Evolutionary conservation across 92 coral and sea anemone genomes (phyloP).

Genomic region (Anthopleura xanthogrammica): DNA sequence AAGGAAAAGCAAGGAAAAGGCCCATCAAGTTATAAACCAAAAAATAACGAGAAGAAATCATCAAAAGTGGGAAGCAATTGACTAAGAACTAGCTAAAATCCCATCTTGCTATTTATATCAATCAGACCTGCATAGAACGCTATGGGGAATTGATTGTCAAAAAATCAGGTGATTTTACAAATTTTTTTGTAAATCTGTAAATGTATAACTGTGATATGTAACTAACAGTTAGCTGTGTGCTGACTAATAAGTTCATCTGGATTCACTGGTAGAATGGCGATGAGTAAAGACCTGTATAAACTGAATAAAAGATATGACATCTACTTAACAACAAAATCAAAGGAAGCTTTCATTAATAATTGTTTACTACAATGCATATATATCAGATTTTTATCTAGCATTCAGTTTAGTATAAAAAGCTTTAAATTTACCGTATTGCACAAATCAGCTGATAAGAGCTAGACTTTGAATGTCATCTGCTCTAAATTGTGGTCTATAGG

Average conservation of each 20-base stretch:
- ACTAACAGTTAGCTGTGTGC: neutral
- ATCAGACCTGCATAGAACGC: neutral
- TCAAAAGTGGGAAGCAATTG: neutral
- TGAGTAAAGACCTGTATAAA: neutral
- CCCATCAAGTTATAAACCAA: slow-evolving; percentile 24
- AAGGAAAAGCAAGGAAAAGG: slow-evolving; percentile 34
- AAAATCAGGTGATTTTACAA: neutral
- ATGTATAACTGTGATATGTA: neutral
- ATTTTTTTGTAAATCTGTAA: neutral
- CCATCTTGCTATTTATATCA: neutral
- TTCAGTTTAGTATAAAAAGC: too few species aligned
- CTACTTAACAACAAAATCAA: neutral
- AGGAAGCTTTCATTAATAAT: too few species aligned
- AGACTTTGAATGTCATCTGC: too few species aligned
- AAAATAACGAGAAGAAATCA: neutral
- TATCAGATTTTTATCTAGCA: too few species aligned
- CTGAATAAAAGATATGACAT: neutral
- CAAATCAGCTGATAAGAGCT: too few species aligned
- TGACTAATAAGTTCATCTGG: neutral
- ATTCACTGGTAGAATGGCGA: neutral
- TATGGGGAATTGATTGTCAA: neutral
- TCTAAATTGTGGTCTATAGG: too few species aligned
- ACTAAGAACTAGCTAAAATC: neutral
- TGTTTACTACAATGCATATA: too few species aligned
- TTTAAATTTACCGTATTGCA: too few species aligned